Percentiles rank a stretch among this genome's conserved stretches.
Evolutionary conservation across 2,888 invertebrate genomes (phyloP).

Genomic region (Hydrotaea cyrtoneurina): DNA sequence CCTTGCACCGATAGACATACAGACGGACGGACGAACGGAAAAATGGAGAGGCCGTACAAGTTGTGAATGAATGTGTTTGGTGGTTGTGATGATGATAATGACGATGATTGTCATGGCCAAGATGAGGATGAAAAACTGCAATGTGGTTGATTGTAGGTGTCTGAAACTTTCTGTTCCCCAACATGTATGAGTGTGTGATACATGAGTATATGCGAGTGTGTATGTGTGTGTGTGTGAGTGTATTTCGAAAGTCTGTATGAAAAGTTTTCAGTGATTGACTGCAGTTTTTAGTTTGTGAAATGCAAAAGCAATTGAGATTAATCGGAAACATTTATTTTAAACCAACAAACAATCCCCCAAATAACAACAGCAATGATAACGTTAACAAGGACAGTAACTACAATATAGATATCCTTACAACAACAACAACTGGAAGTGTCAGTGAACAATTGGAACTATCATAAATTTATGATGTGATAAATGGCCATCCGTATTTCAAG

Average conservation of each 20-base stretch:
- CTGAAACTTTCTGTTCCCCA: slow-evolving; percentile 71
- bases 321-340: slow-evolving; percentile 62
- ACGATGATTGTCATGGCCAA: neutral
- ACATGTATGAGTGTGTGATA: neutral
- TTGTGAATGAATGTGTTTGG: neutral
- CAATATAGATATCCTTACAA: neutral
- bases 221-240: neutral
- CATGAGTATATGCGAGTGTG: slow-evolving; percentile 15
- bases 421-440: slow-evolving; percentile 37
- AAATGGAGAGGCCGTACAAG: neutral
- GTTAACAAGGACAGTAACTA: slow-evolving; percentile 9
- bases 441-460: slow-evolving; percentile 55
- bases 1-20: neutral
- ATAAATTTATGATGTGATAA: slow-evolving; percentile 60
- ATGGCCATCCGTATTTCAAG: slow-evolving; percentile 57
- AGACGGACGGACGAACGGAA: neutral
- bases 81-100: neutral
- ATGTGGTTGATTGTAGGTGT: slow-evolving; percentile 64
- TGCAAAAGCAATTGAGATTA: slow-evolving; percentile 67
- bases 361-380: slow-evolving; percentile 10
- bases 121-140: slow-evolving; percentile 68
- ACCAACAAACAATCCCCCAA: neutral
- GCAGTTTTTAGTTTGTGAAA: slow-evolving; percentile 65
- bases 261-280: slow-evolving; percentile 66
- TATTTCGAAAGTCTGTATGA: slow-evolving; percentile 45